phyloP scores from a whole-genome alignment of 2,113 vertebrate genomes.

The Hippoglossus stenolepis region DNA sequence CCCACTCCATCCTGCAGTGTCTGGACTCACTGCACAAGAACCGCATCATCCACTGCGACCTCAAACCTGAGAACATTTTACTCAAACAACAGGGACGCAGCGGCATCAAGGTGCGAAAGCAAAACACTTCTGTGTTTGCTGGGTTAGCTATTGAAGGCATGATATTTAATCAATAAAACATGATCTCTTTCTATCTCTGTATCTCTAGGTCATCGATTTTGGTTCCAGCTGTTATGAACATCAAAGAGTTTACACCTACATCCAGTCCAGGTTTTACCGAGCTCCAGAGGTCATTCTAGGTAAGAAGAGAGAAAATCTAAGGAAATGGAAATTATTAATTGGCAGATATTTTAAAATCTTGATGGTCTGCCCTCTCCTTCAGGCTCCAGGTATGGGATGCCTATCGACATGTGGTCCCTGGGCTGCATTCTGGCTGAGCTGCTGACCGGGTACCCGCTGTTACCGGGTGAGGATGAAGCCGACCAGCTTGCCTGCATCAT shows the following conservation, averaged over 20 bases:
- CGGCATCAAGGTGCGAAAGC: conserved; percentile 87
- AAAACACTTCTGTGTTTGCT: too few species aligned
- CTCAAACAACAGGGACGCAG: conserved; percentile 98
- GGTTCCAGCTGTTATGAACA: conserved; percentile 99
- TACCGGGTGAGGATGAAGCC: conserved; percentile 97
- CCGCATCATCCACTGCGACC: conserved; percentile 99
- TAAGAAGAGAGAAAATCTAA: conserved; percentile 25
- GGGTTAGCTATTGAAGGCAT: neutral
- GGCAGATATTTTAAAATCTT: neutral
- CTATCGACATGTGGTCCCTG: conserved; percentile 99
- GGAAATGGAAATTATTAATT: neutral
- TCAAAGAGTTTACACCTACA: conserved; percentile 99
- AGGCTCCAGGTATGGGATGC: conserved; percentile 96
- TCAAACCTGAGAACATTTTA: conserved; percentile 98
- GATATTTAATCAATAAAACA: neutral
- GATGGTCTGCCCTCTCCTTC: conserved; percentile 1
- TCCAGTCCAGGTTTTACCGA: conserved; percentile 98
- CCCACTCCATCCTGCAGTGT: conserved; percentile 98
- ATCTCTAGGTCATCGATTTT: conserved; percentile 91
- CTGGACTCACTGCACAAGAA: conserved; percentile 97
- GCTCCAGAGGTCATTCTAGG: conserved; percentile 97
- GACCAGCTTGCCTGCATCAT: conserved; percentile 99
- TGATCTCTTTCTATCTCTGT: neutral
- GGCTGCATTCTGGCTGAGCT: conserved; percentile 99
- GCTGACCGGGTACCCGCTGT: conserved; percentile 93